A percentile compares a stretch with the other conserved stretches of the same genome.
phyloP scores from a whole-genome alignment of 2,888 invertebrate species.

The Callinectes sapidus region DNA sequence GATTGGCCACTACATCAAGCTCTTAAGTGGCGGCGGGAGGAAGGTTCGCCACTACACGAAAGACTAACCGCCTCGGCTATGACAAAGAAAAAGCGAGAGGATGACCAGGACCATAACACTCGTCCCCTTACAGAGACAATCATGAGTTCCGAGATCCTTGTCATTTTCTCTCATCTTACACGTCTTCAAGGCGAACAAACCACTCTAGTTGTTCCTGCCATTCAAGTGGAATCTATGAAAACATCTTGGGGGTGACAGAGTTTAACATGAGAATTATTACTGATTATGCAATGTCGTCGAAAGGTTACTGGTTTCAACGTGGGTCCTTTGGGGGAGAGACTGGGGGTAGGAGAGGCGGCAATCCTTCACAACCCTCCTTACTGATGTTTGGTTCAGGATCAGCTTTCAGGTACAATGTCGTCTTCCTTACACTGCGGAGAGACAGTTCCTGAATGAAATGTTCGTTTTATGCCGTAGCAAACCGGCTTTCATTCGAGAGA shows the following conservation, averaged over 20 bases:
- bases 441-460: not conserved
- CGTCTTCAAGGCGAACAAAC: not conserved
- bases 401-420: not conserved
- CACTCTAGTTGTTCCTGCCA: not conserved
- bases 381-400: not conserved
- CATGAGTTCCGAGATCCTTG: not conserved
- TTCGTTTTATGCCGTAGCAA: not conserved
- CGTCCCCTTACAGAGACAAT: not conserved
- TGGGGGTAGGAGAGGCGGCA: not conserved
- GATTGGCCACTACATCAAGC: slow-evolving; percentile 1
- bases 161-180: not conserved
- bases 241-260: not conserved
- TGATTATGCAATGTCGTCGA: too few relatives aligned
- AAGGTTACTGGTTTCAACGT: not conserved
- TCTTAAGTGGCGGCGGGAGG: not conserved
- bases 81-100: not conserved
- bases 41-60: not conserved
- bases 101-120: not conserved
- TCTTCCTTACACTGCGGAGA: not conserved
- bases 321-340: too few relatives aligned
- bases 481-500: not conserved
- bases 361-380: not conserved
- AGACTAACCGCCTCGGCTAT: not conserved
- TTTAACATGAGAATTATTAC: too few relatives aligned
- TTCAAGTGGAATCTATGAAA: not conserved